phyloP scores from a whole-genome alignment of 2,888 invertebrate genomes.

The Dynastes grantii region DNA sequence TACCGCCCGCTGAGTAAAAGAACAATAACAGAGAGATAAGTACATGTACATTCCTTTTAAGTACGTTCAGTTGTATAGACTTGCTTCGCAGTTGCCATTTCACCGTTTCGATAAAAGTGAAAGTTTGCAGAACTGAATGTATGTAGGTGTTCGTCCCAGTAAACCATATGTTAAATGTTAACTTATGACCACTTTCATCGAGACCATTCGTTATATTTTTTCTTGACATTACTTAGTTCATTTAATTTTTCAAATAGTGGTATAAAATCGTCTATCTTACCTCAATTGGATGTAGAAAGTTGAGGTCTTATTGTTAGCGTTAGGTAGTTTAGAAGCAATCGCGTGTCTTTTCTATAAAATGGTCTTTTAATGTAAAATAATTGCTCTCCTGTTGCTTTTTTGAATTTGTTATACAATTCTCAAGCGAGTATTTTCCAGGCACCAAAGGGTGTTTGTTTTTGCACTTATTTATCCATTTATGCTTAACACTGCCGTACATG shows the following conservation, averaged over 20 bases:
- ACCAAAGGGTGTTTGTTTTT: too few relatives aligned
- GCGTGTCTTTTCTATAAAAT: neutral
- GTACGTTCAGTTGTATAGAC: conserved; percentile 46
- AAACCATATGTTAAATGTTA: conserved; percentile 59
- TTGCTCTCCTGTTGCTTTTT: neutral
- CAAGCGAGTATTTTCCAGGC: too few relatives aligned
- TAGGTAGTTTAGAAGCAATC: neutral
- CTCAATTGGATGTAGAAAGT: conserved; percentile 41
- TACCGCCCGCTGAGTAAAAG: conserved; percentile 23
- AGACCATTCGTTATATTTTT: conserved; percentile 28
- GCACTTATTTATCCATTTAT: too few relatives aligned
- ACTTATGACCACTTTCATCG: conserved; percentile 53
- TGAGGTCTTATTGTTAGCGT: conserved; percentile 19
- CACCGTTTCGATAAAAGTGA: conserved; percentile 58
- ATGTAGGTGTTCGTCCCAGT: conserved; percentile 54
- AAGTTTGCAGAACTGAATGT: conserved; percentile 56
- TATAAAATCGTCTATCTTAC: conserved; percentile 30
- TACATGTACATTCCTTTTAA: conserved; percentile 40
- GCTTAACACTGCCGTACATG: too few relatives aligned
- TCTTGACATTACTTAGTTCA: conserved; percentile 16
- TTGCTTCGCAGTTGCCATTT: conserved; percentile 56
- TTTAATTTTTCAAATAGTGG: conserved; percentile 16
- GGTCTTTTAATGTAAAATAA: conserved; percentile 6
- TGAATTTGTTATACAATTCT: too few relatives aligned
- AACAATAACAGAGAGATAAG: conserved; percentile 34